phyloP scores from a whole-genome alignment of 2,113 vertebrate species.

The Oryzias melastigma region DNA sequence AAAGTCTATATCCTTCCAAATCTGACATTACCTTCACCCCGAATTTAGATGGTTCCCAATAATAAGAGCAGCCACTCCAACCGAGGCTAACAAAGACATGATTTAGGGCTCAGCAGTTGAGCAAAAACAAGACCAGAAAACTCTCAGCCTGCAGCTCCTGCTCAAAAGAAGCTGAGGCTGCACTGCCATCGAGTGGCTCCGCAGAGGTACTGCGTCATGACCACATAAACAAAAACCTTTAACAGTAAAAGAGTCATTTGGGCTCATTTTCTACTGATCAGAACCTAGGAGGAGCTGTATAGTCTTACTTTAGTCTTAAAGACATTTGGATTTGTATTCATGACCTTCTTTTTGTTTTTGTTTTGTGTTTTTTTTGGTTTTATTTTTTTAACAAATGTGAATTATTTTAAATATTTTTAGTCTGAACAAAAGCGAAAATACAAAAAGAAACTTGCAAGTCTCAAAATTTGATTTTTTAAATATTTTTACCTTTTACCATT shows the following conservation, averaged over 20 bases:
- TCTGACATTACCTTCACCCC: neutral
- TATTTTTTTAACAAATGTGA: no score
- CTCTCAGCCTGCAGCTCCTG: neutral
- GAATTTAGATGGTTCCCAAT: neutral
- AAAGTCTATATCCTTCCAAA: neutral
- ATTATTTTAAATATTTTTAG: no score
- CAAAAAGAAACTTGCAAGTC: no score
- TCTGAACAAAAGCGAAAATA: no score
- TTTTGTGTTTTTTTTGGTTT: no score
- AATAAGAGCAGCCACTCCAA: neutral
- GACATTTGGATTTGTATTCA: no score
- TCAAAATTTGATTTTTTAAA: no score
- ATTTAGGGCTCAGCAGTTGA: neutral
- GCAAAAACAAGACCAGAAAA: neutral
- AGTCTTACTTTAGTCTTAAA: no score
- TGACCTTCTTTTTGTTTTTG: no score
- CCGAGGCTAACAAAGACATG: neutral
- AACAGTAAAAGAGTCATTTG: neutral
- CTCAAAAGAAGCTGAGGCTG: slow-evolving; percentile 11
- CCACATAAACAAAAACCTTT: neutral
- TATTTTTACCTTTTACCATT: no score
- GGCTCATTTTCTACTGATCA: no score
- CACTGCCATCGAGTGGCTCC: slow-evolving; percentile 60
- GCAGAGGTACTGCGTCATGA: neutral
- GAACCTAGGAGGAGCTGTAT: no score